Percentiles rank a stretch among this genome's conserved stretches.
These are phyloP conservation scores for Lepus townsendii DNA, from an alignment of 2,797 vertebrate genomes.

Conservation along the genomic window DNA sequence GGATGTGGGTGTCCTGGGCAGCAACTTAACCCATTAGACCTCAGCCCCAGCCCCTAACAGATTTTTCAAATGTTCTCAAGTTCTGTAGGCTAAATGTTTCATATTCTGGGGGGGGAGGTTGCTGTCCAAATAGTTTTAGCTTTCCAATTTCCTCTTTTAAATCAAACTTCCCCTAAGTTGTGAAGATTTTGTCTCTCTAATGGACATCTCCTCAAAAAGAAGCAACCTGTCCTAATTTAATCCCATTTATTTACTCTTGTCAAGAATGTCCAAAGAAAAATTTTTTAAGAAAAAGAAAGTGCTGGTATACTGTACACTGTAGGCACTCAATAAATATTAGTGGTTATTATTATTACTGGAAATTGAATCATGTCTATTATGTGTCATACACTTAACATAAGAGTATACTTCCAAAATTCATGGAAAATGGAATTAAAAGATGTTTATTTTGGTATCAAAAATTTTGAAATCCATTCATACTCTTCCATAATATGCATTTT, in stretches of 20 bases:
- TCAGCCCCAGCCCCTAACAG: too few species aligned
- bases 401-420: too few species aligned
- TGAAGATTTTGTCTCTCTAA: background rate
- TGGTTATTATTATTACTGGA: background rate
- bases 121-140: slow-evolving; percentile 11
- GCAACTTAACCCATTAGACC: too few species aligned
- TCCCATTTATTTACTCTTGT: background rate
- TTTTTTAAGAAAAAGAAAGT: background rate
- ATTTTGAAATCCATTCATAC: too few species aligned
- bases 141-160: slow-evolving; percentile 6
- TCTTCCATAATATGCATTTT: too few species aligned
- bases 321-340: background rate
- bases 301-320: background rate
- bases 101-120: background rate
- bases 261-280: background rate
- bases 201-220: background rate
- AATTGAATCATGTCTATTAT: background rate
- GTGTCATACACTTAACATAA: background rate
- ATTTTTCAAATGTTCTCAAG: slow-evolving; percentile 12
- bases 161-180: background rate
- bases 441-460: too few species aligned
- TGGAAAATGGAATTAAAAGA: too few species aligned
- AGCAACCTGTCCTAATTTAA: background rate
- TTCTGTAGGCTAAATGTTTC: background rate
- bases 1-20: too few species aligned